A percentile compares a stretch with the other conserved stretches of the same genome.
Evolutionary conservation across 2,113 vertebrate species (phyloP).

Genomic region (Seriola rivoliana): DNA sequence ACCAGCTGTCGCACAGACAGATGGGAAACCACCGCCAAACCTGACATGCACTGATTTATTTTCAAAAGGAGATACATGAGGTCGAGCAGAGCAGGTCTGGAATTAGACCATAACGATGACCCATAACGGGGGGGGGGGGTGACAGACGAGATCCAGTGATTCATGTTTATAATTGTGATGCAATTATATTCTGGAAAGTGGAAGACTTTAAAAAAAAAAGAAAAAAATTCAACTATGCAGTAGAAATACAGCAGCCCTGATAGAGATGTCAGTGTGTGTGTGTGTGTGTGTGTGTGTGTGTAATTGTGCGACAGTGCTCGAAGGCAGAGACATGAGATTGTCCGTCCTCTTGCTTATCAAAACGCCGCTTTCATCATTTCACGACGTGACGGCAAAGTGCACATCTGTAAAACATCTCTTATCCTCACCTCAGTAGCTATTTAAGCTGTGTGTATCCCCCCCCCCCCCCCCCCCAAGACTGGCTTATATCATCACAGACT

Average conservation of each 20-base stretch:
- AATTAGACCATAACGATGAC: too few species aligned
- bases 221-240: not conserved
- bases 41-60: not conserved
- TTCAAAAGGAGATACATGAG: not conserved
- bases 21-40: not conserved
- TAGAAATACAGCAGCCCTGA: not conserved
- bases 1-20: not conserved
- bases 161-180: not conserved
- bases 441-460: constrained; percentile 39
- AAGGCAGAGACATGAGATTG: constrained; percentile 44
- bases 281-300: not conserved
- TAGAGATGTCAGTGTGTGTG: not conserved
- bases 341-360: constrained; percentile 39
- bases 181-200: not conserved
- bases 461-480: not conserved
- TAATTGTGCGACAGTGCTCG: constrained; percentile 19
- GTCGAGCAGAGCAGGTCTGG: too few species aligned
- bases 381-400: constrained; percentile 11
- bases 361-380: constrained; percentile 55
- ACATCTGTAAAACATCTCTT: constrained; percentile 56
- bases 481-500: constrained; percentile 50
- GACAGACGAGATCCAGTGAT: not conserved
- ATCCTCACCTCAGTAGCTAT: constrained; percentile 28
- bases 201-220: not conserved
- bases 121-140: too few species aligned